Conservation (phyloP, 2,888 invertebrate species). For the Mongoloraphidia duomilia region DNA sequence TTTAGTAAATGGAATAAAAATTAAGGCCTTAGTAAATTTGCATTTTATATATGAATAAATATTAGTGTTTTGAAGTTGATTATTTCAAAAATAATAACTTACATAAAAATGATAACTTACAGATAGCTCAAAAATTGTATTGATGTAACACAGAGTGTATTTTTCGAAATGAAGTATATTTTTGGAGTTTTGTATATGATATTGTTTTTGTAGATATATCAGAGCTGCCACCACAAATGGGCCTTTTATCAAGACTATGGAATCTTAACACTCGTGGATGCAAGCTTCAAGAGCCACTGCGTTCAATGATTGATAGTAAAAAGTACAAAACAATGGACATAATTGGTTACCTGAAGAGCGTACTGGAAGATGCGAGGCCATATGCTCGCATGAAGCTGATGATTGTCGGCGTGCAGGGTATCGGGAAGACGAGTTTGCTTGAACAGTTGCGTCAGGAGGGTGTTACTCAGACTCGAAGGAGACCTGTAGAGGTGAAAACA, state of each 20-base stretch:
- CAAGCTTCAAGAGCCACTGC: constrained; percentile 71
- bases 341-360: constrained; percentile 82
- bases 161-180: background rate
- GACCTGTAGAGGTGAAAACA: constrained; percentile 44
- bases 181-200: no score
- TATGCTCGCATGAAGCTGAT: constrained; percentile 93
- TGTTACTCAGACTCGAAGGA: constrained; percentile 51
- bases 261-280: constrained; percentile 89
- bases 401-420: constrained; percentile 84
- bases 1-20: no score
- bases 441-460: constrained; percentile 82
- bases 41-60: no score
- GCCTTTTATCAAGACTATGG: constrained; percentile 87
- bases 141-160: background rate
- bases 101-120: background rate
- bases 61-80: no score
- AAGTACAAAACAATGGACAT: constrained; percentile 92
- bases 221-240: constrained; percentile 90
- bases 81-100: background rate
- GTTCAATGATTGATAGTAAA: constrained; percentile 81
- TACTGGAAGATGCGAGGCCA: constrained; percentile 76
- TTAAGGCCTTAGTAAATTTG: no score
- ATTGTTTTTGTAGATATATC: constrained; percentile 46
- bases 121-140: background rate
- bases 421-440: constrained; percentile 79